These are phyloP conservation scores for Lasiurus borealis DNA, from an alignment of 2,113 vertebrate genomes.

Conservation along the genomic window DNA sequence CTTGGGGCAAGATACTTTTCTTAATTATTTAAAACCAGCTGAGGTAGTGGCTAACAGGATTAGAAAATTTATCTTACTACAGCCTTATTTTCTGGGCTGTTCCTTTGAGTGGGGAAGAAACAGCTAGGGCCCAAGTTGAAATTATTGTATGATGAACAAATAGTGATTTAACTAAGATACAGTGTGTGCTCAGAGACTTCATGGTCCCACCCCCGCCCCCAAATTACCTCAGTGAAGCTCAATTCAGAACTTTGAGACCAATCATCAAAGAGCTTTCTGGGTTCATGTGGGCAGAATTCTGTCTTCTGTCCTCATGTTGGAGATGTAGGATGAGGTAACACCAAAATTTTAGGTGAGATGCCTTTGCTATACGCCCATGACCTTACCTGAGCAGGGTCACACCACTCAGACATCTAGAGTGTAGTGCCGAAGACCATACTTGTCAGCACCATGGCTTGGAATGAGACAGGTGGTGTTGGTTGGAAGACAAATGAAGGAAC, in stretches of 20 bases:
- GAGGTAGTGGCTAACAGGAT: neutral
- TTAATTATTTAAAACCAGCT: neutral
- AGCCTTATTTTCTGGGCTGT: neutral
- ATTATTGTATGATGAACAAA: neutral
- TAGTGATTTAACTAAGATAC: neutral
- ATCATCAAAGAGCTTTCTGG: neutral
- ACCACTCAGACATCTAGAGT: no score
- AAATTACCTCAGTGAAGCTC: neutral
- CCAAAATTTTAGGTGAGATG: no score
- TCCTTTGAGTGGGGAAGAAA: neutral
- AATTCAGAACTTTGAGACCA: neutral
- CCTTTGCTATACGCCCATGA: neutral
- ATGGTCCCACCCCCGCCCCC: no score
- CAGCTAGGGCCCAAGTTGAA: neutral
- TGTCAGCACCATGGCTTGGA: neutral
- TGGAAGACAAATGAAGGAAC: neutral
- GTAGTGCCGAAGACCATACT: no score
- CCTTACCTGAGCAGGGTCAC: no score
- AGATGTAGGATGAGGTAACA: neutral
- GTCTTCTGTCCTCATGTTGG: neutral
- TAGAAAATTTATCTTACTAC: neutral
- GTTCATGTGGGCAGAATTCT: neutral
- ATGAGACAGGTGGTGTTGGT: neutral
- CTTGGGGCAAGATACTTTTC: accelerated
- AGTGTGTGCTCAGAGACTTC: accelerated